phyloP scores from a whole-genome alignment of 2,113 vertebrate species.

The Sebastes schlegelii region DNA sequence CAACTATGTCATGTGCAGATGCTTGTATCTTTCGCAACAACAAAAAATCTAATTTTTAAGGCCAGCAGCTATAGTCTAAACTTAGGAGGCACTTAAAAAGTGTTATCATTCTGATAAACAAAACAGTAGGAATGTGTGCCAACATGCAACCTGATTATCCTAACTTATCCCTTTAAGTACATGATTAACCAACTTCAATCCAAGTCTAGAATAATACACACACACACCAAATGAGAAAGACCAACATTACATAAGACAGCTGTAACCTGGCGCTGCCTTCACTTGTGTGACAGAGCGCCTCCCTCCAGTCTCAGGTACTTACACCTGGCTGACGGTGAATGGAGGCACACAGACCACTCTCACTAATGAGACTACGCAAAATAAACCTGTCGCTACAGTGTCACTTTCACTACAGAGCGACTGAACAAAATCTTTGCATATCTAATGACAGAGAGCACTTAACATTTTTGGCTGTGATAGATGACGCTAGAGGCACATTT shows the following conservation, averaged over 20 bases:
- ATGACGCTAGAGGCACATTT: not conserved
- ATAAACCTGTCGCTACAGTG: constrained; percentile 1
- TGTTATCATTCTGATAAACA: not conserved
- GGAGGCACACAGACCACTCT: constrained; percentile 39
- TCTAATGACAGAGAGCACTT: not conserved
- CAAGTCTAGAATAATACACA: constrained; percentile 6
- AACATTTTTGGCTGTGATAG: constrained; percentile 16
- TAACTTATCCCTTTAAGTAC: constrained; percentile 11
- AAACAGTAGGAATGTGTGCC: not conserved
- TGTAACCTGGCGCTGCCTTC: constrained; percentile 55
- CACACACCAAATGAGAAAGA: constrained; percentile 17
- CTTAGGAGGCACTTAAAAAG: not conserved
- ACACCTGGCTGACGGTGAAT: constrained; percentile 55
- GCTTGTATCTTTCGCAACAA: not conserved
- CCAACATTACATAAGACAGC: constrained; percentile 51
- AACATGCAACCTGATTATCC: not conserved
- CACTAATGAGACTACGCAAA: constrained; percentile 49
- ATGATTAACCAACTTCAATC: constrained; percentile 37
- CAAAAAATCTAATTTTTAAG: not conserved
- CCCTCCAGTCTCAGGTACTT: constrained; percentile 47
- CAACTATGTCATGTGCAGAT: not conserved
- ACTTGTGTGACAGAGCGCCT: constrained; percentile 23
- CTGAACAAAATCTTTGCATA: constrained; percentile 1
- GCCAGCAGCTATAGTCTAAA: not conserved
- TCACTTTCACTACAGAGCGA: constrained; percentile 38